These are phyloP conservation scores for Cartodere bifasciata DNA, from an alignment of 2,888 invertebrate species.

Conservation along the genomic window DNA sequence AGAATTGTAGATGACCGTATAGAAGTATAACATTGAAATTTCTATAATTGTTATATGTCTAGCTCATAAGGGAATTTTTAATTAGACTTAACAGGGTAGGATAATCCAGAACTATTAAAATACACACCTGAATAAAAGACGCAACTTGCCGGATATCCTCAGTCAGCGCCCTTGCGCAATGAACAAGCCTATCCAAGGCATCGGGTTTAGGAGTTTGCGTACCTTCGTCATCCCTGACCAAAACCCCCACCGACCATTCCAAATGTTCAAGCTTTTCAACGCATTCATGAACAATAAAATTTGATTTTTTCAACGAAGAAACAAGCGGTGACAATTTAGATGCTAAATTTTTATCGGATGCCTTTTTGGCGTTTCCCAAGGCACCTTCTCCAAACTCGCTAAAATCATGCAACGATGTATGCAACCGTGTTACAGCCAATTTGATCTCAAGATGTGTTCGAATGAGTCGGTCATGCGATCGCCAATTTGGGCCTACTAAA, in stretches of 20 bases:
- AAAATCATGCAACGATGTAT: constrained; percentile 73
- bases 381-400: constrained; percentile 82
- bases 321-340: constrained; percentile 66
- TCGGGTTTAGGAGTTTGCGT: constrained; percentile 52
- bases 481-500: constrained; percentile 72
- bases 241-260: constrained; percentile 63
- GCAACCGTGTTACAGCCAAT: constrained; percentile 62
- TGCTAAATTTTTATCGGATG: constrained; percentile 61
- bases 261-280: constrained; percentile 60
- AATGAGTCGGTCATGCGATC: constrained; percentile 65
- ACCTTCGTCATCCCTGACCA: constrained; percentile 30
- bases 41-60: too few species aligned
- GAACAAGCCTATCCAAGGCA: constrained; percentile 78
- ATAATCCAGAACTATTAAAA: constrained; percentile 72
- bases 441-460: constrained; percentile 71
- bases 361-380: constrained; percentile 72
- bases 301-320: constrained; percentile 66
- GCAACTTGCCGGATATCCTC: constrained; percentile 83
- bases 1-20: too few species aligned
- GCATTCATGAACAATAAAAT: constrained; percentile 66
- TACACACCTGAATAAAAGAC: constrained; percentile 85
- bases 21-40: too few species aligned
- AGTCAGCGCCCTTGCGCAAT: constrained; percentile 73
- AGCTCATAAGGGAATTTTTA: too few species aligned
- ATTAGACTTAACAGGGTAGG: too few species aligned